Base-by-base conservation (phyloP, 1,140 invertebrate genomes). In the Lerema accius region DNA sequence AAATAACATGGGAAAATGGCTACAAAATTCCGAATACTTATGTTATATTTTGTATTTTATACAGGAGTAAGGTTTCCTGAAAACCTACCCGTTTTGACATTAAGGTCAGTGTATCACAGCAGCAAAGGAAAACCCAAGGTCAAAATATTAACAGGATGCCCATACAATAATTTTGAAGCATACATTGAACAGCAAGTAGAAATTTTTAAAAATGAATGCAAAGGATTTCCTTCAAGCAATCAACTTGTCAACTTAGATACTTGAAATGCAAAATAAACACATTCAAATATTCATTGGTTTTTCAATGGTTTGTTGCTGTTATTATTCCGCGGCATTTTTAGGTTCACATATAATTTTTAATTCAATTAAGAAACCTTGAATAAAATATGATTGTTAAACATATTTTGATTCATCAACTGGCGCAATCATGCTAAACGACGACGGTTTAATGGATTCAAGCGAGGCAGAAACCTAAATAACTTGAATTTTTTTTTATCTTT, bases 111-210 rank as follows among this genome's bases (percentile, higher is more conserved):
- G 6, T 91, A 91, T 63, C 88, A 91, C 50, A 77, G 76, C 46
- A 78, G 63, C 32, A 86, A 89, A 69, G 87, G 89, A 26, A 89
- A 87, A 62, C 89, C 89, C 0, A 83, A 77, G 51, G 78, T 69
- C n/a, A 91, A 91, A 80, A 67, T 89, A 7, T 65, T 91, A 59
- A 45, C 81, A 11, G 65, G 73, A 14, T 90, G 86, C 39, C 84
- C 86, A 42, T 89, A 91, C 55, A 80, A 80, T 40, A 84, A 88
- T 48, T 89, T 91, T 67, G 86, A 91, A 67, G 72, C 71, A 37
- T 90, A 90, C 35, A 90, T 91, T 60, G 80, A 84, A 69, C 79
- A 89, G 40, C 86, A 91, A 73, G 80, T 91, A 4, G 82, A 90
- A 63, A 81, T 88, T 26, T 91, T 91, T 55, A 90, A 89, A 68